Evolutionary conservation across 2,797 vertebrate genomes (phyloP).

Genomic region (Glossophaga mutica): DNA sequence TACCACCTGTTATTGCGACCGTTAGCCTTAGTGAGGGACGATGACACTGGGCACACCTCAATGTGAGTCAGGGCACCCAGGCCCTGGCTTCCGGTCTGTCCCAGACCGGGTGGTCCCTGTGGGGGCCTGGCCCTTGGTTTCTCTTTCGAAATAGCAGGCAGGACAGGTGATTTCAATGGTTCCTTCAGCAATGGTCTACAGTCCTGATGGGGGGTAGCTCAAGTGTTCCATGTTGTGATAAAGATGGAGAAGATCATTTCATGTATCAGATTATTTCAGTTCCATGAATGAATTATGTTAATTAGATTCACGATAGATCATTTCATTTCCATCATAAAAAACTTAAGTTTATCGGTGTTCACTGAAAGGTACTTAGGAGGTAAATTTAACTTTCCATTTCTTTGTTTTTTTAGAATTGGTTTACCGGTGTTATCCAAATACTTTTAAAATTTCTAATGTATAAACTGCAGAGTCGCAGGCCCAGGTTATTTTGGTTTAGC

Average conservation of each 20-base stretch:
- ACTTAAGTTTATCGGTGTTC: background rate
- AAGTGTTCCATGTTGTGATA: background rate
- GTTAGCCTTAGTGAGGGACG: background rate
- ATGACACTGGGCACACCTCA: background rate
- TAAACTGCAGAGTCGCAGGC: background rate
- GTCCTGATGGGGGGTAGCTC: background rate
- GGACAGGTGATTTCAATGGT: background rate
- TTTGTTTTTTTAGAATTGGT: background rate
- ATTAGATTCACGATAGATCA: background rate
- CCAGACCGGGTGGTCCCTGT: background rate
- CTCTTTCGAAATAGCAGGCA: background rate
- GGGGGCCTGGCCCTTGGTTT: background rate
- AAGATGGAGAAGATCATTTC: background rate
- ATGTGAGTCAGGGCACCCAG: background rate
- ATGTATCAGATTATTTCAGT: background rate
- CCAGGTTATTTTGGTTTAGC: background rate
- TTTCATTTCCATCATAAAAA: background rate
- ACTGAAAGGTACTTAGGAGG: background rate
- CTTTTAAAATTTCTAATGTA: background rate
- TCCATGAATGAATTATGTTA: background rate
- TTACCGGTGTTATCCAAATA: background rate
- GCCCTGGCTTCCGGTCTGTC: background rate
- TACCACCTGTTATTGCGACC: background rate
- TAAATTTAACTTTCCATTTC: background rate
- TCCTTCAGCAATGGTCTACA: background rate